Percentiles rank a stretch among this genome's conserved stretches.
phyloP scores from a whole-genome alignment of 2,888 invertebrate genomes.

The Spilosoma lubricipeda region DNA sequence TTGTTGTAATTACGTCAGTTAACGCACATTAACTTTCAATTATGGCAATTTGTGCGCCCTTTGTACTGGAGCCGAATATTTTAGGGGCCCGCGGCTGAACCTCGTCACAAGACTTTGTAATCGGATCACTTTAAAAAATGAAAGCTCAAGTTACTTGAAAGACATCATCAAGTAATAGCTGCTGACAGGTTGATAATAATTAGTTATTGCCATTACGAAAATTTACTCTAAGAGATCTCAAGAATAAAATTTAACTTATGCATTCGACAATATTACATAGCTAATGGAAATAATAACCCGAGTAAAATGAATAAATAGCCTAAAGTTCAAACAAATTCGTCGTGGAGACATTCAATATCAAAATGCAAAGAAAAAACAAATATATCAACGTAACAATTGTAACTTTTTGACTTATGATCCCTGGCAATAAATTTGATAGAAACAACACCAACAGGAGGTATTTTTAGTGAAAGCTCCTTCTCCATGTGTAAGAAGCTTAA shows the following conservation, averaged over 20 bases:
- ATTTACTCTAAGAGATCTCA: background rate
- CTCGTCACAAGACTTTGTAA: slow-evolving; percentile 37
- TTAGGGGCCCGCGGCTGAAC: slow-evolving; percentile 36
- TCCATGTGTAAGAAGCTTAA: background rate
- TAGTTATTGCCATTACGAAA: background rate
- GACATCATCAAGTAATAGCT: background rate
- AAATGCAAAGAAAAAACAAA: too few relatives aligned
- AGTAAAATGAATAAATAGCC: background rate
- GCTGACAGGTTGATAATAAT: background rate
- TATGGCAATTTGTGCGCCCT: slow-evolving; percentile 62
- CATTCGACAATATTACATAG: background rate
- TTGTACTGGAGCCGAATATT: slow-evolving; percentile 52
- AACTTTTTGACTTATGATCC: background rate
- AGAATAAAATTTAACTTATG: background rate
- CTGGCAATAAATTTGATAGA: background rate
- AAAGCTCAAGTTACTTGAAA: slow-evolving; percentile 17
- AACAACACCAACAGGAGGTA: background rate
- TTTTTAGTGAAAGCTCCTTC: background rate
- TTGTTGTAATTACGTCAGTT: slow-evolving; percentile 65
- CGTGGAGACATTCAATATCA: background rate
- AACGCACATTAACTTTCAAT: slow-evolving; percentile 70
- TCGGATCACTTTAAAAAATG: slow-evolving; percentile 37
- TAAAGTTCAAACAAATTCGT: background rate
- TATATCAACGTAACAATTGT: background rate
- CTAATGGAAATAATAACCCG: background rate